Evolutionary conservation across 2,888 invertebrate species (phyloP).

Genomic region (Tortrix viridana): DNA sequence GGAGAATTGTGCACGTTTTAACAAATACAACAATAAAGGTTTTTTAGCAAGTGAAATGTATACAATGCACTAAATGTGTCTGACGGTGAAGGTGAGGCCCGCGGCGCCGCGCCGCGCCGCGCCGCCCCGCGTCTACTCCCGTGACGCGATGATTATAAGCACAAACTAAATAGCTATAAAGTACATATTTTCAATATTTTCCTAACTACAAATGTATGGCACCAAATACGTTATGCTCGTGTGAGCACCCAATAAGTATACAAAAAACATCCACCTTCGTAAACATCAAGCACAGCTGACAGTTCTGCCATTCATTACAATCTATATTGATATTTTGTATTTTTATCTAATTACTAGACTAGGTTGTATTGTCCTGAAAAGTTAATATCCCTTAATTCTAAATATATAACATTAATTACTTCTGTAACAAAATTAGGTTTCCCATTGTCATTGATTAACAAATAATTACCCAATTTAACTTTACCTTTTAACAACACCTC

Average conservation of each 20-base stretch:
- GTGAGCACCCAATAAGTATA: conserved; percentile 45
- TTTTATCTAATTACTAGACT: conserved; percentile 44
- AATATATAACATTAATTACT: conserved; percentile 25
- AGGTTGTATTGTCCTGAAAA: conserved; percentile 59
- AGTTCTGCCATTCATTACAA: conserved; percentile 8
- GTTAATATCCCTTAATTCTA: conserved; percentile 56
- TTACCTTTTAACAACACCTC: background rate
- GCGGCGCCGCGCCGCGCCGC: background rate
- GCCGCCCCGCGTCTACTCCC: too few relatives aligned
- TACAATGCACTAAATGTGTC: too few relatives aligned
- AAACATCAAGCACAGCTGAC: conserved; percentile 32
- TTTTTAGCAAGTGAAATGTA: background rate
- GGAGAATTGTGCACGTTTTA: conserved; percentile 3
- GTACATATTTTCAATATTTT: conserved; percentile 59
- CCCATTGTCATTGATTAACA: conserved; percentile 20
- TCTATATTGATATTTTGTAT: conserved; percentile 35
- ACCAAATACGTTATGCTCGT: conserved; percentile 55
- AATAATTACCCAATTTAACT: conserved; percentile 9
- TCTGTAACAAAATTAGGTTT: conserved; percentile 8
- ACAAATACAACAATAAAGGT: background rate
- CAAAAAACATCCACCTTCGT: conserved; percentile 37
- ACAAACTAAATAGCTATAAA: conserved; percentile 37
- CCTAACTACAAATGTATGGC: conserved; percentile 72
- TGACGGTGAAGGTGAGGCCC: too few relatives aligned
- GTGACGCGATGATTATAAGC: conserved; percentile 2